A percentile compares a stretch with the other conserved stretches of the same genome.
These are phyloP conservation scores for Thymallus thymallus DNA, from an alignment of 2,113 vertebrate genomes.

Conservation along the genomic window DNA sequence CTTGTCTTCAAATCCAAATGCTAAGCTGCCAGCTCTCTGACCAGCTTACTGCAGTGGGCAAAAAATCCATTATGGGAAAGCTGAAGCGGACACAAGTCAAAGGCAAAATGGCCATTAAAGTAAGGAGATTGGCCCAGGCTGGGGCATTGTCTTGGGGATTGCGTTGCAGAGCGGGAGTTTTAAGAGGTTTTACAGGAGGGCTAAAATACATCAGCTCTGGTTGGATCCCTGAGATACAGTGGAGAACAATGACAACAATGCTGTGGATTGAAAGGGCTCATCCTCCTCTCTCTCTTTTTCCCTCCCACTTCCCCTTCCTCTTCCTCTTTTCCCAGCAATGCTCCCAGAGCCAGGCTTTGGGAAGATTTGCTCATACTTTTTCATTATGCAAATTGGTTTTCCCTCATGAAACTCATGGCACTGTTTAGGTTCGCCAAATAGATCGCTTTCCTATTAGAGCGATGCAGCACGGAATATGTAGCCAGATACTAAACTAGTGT, in stretches of 20 bases:
- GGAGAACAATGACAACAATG: constrained; percentile 27
- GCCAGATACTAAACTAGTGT: constrained; percentile 18
- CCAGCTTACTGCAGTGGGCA: constrained; percentile 19
- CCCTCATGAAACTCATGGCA: constrained; percentile 10
- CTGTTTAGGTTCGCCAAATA: constrained; percentile 33
- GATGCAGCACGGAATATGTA: constrained; percentile 28
- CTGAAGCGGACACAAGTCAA: constrained; percentile 7
- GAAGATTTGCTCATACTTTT: constrained; percentile 62
- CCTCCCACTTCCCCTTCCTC: constrained; percentile 1
- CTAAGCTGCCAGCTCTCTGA: constrained; percentile 3
- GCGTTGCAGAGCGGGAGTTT: constrained; percentile 31
- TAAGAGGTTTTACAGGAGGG: constrained; percentile 50
- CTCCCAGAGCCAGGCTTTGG: constrained; percentile 34
- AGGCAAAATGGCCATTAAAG: constrained; percentile 32
- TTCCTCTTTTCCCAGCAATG: constrained; percentile 25
- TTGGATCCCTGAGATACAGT: constrained; percentile 25
- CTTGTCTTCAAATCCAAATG: neutral
- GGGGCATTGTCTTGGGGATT: constrained; percentile 47
- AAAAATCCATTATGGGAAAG: constrained; percentile 21
- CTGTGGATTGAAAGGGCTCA: constrained; percentile 49
- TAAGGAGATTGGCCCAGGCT: constrained; percentile 27
- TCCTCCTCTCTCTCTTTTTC: constrained; percentile 10
- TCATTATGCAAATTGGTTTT: constrained; percentile 68
- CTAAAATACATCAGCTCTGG: constrained; percentile 42
- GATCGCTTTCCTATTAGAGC: constrained; percentile 35